phyloP scores from a whole-genome alignment of 2,113 vertebrate genomes.

The Lamprotornis superbus region DNA sequence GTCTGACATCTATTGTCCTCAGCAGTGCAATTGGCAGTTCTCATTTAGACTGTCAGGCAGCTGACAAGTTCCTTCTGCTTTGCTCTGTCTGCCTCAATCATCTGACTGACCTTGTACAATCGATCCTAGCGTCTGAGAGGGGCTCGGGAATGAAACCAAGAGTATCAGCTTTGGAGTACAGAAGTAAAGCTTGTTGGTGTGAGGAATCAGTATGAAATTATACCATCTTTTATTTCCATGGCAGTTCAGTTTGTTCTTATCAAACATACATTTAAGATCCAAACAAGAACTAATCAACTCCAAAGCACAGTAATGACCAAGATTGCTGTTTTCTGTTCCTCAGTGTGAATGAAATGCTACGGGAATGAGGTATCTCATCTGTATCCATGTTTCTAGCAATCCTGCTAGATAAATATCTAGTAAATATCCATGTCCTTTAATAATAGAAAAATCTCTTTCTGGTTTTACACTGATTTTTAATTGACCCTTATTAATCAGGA shows the following conservation, averaged over 20 bases:
- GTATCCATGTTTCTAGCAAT: background rate
- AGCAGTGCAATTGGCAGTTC: background rate
- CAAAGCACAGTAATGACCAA: background rate
- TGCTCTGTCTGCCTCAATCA: background rate
- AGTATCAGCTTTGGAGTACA: background rate
- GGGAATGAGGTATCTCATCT: background rate
- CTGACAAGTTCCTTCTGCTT: background rate
- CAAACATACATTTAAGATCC: background rate
- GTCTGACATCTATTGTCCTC: constrained; percentile 1
- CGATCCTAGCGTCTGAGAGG: background rate
- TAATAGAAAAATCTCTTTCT: background rate
- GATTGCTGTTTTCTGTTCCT: background rate
- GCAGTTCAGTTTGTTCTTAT: background rate
- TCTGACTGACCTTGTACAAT: background rate
- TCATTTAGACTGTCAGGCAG: background rate
- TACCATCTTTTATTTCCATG: background rate
- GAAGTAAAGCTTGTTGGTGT: background rate
- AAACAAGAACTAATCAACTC: background rate
- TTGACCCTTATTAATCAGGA: background rate
- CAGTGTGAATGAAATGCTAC: background rate
- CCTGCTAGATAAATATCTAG: background rate
- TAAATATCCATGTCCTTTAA: background rate
- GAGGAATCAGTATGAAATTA: background rate
- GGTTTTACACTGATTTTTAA: background rate
- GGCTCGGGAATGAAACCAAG: background rate